Evolutionary conservation across 2,113 vertebrate species (phyloP).

Genomic region (Nicator chloris): DNA sequence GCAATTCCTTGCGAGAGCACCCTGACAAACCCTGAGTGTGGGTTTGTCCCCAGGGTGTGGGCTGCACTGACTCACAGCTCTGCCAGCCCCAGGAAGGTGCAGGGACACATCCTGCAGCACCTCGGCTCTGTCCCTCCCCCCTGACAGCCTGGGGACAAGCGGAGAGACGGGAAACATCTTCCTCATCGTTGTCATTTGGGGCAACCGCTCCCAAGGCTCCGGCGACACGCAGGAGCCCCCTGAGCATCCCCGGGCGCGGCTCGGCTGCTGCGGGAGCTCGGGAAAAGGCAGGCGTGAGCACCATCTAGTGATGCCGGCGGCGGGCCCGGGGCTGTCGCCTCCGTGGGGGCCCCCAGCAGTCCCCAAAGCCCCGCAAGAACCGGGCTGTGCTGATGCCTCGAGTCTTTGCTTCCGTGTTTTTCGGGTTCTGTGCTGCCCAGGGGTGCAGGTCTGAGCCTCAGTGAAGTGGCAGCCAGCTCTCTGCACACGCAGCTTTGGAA

Average conservation of each 20-base stretch:
- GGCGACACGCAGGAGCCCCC: not conserved
- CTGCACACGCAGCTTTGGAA: no score
- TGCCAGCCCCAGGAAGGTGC: fast-evolving
- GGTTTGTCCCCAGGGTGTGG: not conserved
- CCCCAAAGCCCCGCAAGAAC: fast-evolving
- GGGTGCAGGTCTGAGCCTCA: not conserved
- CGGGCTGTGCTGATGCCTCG: not conserved
- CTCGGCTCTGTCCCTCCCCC: not conserved
- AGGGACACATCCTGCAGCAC: not conserved
- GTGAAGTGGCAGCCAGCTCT: no score
- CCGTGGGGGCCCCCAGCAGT: fast-evolving
- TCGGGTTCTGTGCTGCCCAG: not conserved
- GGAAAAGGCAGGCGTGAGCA: slow-evolving; percentile 52
- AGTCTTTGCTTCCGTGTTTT: not conserved
- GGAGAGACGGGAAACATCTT: not conserved
- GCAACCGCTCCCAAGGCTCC: fast-evolving
- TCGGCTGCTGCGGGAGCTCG: not conserved
- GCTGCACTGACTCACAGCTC: not conserved
- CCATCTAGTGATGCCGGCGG: slow-evolving; percentile 50
- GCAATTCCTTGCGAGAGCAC: not conserved
- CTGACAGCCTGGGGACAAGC: not conserved
- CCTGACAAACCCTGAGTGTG: no score
- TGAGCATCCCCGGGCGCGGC: not conserved
- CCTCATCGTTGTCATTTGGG: fast-evolving
- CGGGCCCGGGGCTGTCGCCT: not conserved